Conservation (phyloP, 2,888 invertebrate species). For the Sphecodes monilicornis region DNA sequence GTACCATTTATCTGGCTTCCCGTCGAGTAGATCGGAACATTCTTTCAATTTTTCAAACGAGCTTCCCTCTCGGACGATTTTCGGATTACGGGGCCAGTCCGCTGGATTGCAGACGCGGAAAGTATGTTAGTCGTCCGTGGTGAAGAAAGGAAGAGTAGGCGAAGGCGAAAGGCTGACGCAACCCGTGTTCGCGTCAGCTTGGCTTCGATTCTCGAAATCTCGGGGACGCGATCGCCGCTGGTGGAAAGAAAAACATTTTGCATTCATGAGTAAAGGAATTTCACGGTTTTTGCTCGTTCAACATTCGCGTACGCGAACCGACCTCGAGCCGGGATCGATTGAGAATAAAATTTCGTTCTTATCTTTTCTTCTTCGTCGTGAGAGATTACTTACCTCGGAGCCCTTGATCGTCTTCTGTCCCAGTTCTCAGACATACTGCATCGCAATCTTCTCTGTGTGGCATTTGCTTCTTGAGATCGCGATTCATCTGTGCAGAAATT, state of each 20-base stretch:
- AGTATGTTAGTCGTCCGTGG: conserved; percentile 57
- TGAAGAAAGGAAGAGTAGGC: background rate
- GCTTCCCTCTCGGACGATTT: conserved; percentile 45
- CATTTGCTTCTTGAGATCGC: background rate
- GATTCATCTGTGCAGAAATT: background rate
- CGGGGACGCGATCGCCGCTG: background rate
- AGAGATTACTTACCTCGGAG: background rate
- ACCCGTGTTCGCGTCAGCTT: conserved; percentile 48
- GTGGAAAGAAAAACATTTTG: background rate
- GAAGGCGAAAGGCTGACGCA: conserved; percentile 24
- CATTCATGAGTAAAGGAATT: background rate
- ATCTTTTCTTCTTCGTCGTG: background rate
- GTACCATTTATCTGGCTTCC: conserved; percentile 61
- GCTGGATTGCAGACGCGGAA: conserved; percentile 45
- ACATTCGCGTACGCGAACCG: background rate
- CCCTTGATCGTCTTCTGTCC: background rate
- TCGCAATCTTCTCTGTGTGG: background rate
- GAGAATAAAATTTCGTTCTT: background rate
- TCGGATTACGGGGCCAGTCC: conserved; percentile 39
- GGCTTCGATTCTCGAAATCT: conserved; percentile 26
- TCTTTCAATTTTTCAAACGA: conserved; percentile 63
- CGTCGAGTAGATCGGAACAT: conserved; percentile 53
- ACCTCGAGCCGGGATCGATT: background rate
- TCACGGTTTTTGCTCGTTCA: background rate
- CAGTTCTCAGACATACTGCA: background rate